Conservation (phyloP, 2,113 vertebrate species). For the Castor canadensis region DNA sequence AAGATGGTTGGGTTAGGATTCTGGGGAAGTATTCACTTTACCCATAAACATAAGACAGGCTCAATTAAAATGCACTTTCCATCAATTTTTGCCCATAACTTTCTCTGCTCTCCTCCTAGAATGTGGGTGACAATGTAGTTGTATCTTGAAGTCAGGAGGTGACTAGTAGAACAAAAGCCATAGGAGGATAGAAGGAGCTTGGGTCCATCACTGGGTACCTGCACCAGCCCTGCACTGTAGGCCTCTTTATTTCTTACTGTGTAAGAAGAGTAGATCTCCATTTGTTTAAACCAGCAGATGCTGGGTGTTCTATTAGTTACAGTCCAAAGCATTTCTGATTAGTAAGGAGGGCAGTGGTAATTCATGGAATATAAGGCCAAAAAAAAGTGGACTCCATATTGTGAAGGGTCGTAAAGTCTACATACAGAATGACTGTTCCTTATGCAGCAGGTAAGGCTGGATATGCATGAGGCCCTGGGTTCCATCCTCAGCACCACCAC, state of each 20-base stretch:
- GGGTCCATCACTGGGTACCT: background rate
- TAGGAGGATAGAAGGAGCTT: background rate
- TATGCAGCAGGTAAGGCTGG: accelerated
- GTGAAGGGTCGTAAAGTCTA: background rate
- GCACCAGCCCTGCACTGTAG: background rate
- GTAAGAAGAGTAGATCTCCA: background rate
- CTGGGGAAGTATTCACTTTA: background rate
- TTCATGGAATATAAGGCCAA: background rate
- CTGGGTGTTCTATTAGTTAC: background rate
- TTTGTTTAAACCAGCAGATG: background rate
- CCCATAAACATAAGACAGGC: too few species aligned
- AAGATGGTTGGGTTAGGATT: background rate
- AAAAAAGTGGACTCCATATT: background rate
- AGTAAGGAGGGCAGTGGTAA: background rate
- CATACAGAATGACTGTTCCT: background rate
- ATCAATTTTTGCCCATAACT: background rate
- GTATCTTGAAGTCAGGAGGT: background rate
- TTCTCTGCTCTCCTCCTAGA: background rate
- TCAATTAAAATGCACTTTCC: background rate
- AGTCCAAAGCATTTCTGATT: background rate
- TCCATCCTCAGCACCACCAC: background rate
- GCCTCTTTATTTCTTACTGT: background rate
- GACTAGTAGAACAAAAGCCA: background rate
- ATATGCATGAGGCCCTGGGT: background rate
- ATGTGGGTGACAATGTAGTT: background rate